A percentile compares a stretch with the other conserved stretches of the same genome.
phyloP scores from a whole-genome alignment of 2,113 vertebrate species.

The Osmerus eperlanus region DNA sequence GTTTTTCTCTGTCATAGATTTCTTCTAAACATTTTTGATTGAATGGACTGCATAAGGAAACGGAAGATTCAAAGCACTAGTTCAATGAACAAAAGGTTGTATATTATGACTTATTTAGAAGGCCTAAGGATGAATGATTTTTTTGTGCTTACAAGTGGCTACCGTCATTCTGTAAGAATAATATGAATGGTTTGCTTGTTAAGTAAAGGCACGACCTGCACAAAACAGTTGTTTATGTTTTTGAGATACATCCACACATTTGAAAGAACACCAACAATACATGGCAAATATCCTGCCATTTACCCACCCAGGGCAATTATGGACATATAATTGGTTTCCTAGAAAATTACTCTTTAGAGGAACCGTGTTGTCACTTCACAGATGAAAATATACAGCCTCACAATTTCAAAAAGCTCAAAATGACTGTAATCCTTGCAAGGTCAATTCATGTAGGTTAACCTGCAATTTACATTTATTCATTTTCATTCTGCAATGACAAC shows the following conservation, averaged over 20 bases:
- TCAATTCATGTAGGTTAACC: too few species aligned
- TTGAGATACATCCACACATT: background rate
- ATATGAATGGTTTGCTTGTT: slow-evolving; percentile 15
- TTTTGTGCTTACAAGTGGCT: slow-evolving; percentile 9
- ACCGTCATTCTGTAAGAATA: slow-evolving; percentile 7
- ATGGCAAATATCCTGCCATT: slow-evolving; percentile 31
- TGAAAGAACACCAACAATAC: slow-evolving; percentile 14
- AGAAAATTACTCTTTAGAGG: background rate
- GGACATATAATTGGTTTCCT: slow-evolving; percentile 1
- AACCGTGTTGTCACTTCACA: background rate
- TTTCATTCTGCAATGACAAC: too few species aligned
- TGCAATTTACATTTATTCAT: too few species aligned
- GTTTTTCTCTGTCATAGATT: background rate
- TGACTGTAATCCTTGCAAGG: too few species aligned
- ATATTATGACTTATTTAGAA: slow-evolving; percentile 2
- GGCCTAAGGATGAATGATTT: background rate
- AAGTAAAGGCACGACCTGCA: too few species aligned
- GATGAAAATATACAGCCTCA: background rate
- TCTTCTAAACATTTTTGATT: slow-evolving; percentile 26
- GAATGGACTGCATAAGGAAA: slow-evolving; percentile 6
- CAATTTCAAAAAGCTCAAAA: too few species aligned
- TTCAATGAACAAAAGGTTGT: slow-evolving; percentile 14
- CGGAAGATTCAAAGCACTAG: slow-evolving; percentile 1
- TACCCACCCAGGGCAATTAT: slow-evolving; percentile 8
- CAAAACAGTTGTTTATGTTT: too few species aligned